Evolutionary conservation across 2,888 invertebrate genomes (phyloP).

Genomic region (Mactromeris polynyma): DNA sequence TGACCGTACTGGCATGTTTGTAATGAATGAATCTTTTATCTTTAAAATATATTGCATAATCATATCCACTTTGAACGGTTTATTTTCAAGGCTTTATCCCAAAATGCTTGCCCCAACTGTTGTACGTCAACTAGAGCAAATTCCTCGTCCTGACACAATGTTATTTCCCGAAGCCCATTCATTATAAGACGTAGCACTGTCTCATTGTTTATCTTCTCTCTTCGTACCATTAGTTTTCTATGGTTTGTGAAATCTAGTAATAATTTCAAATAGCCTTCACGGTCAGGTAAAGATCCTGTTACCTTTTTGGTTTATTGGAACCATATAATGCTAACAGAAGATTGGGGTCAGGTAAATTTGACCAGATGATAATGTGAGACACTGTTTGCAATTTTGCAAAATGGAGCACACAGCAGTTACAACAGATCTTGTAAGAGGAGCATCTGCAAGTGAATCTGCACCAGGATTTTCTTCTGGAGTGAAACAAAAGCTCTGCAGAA

Average conservation of each 20-base stretch:
- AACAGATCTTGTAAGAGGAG: slow-evolving; percentile 66
- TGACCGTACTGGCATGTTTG: slow-evolving; percentile 71
- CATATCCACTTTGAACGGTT: slow-evolving; percentile 73
- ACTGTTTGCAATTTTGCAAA: slow-evolving; percentile 57
- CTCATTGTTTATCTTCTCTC: slow-evolving; percentile 74
- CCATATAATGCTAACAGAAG: slow-evolving; percentile 55
- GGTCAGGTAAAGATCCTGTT: slow-evolving; percentile 69
- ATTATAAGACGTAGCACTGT: slow-evolving; percentile 68
- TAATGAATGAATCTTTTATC: slow-evolving; percentile 74
- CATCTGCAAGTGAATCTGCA: slow-evolving; percentile 43
- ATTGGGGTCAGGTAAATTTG: slow-evolving; percentile 62
- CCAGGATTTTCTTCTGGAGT: slow-evolving; percentile 60
- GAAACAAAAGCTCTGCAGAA: slow-evolving; percentile 64
- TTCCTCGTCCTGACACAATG: slow-evolving; percentile 75
- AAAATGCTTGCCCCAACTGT: slow-evolving; percentile 69
- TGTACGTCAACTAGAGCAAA: slow-evolving; percentile 64
- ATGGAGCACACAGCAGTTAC: slow-evolving; percentile 65
- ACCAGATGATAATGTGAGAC: slow-evolving; percentile 71
- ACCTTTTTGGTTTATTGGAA: slow-evolving; percentile 54
- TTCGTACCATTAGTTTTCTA: slow-evolving; percentile 63
- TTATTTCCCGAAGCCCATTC: slow-evolving; percentile 68
- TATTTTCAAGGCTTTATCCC: slow-evolving; percentile 69
- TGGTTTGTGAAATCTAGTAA: slow-evolving; percentile 68
- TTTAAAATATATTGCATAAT: slow-evolving; percentile 73
- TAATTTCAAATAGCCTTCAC: slow-evolving; percentile 69